Evolutionary conservation across 2,113 vertebrate genomes (phyloP), one percentile per base, ranked within the genome.

Genomic region (Mixornis gularis): DNA sequence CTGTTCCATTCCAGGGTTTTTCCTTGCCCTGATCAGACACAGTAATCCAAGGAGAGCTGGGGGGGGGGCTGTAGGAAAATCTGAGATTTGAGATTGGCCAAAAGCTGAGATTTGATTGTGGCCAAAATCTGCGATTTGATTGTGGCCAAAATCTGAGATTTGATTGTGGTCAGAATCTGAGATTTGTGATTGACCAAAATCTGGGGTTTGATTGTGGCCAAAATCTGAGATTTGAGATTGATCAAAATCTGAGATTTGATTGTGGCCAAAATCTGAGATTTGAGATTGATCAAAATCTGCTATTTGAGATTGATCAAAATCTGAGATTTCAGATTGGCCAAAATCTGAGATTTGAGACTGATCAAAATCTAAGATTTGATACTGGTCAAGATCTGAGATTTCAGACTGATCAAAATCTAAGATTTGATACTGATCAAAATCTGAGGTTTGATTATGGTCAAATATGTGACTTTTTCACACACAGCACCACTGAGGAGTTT

Each of bases 331-430:
- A n/a, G 16, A 9, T 15, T 15, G 29, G 6, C 4, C 29, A 53
- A 15, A 48, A 48, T 48, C 46, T 13, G 21, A 6, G 12, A 24
- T 48, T 48, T 48, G 12, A 46, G 4, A 22, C 2, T 29, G 46
- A 1, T 3, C 5, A 29, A 1, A 36, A 29, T 36, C n/a, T 27
- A 17, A 3, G 3, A 32, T 30, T 32, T 44, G 20, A 24, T 6
- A 24, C 9, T 30, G 27, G 4, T 9, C 46, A 46, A 46, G 12
- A 46, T 46, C 20, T 46, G 44, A 22, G 44, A 46, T 46, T 21
- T 46, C 14, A 41, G 18, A 44, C 7, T 21, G 20, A 8, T 8
- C 14, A n/a, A 1, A 32, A 32, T 43, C 14, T 43, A 40, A 12
- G 7, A 5, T n/a, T 6, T 44, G 25, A 27, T 3, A 60, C 8